Base-by-base conservation (phyloP, 2,113 vertebrate genomes). In the Rostratula benghalensis region DNA sequence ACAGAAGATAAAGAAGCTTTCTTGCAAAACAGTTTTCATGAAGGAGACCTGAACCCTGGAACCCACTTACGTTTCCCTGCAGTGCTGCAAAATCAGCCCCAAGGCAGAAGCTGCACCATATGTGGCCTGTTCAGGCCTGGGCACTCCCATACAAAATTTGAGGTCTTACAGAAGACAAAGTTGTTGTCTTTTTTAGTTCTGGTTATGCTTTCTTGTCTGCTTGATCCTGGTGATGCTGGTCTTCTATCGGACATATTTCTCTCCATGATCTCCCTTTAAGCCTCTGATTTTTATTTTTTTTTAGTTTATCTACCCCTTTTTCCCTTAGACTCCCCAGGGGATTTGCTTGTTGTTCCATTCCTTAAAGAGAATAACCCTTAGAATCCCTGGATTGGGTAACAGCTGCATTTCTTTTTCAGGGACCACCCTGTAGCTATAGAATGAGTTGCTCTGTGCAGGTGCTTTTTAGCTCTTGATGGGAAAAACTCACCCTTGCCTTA, bases 81-180 rank as follows among this genome's bases (percentile, higher is more conserved):
- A 45, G 5, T 1, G 3, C 27, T 82, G 60, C 27, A 82, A 71
- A 82, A 63, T 67, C 35, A 56, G 3, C 33, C 33, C 13, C 3
- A 6, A 31, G 10, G 30, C 56, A 13, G 56, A 83, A 77, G 46
- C 30, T 51, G 31, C 9, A 1, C 20, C 4, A 3, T 21, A 22
- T 0, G 0, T 11, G 45, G 9, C 4, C 10, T 57, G 6, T 10
- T 10, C 1, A 5, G 16, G 6, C 21, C 25, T 83, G 60, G 7
- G 11, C 7, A 13, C 33, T 75, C 21, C 50, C 9, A 13, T 23
- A 39, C 6, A 43, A 56, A 57, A 68, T 46, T 4, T 48, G 25
- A 45, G 21, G 24, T 73, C 22, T 37, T 15, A 30, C 2, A 50
- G 63, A 69, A 60, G 43, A 23, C 7, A 50, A 70, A 86, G 18